phyloP scores from a whole-genome alignment of 2,888 invertebrate genomes.

The Hypsopygia costalis region DNA sequence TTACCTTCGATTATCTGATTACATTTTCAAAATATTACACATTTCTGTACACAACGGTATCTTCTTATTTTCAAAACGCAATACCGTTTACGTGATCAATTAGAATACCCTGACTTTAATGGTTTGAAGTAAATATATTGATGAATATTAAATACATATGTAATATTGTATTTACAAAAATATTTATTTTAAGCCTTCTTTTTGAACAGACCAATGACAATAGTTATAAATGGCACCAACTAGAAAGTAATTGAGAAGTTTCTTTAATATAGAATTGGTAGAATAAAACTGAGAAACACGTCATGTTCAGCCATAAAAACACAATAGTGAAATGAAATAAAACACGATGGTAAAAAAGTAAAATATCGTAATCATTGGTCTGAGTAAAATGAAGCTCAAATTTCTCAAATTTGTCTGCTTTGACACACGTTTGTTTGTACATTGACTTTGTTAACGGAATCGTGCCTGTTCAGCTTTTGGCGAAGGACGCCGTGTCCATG shows the following conservation, averaged over 20 bases:
- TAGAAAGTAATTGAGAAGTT: no score
- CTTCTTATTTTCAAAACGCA: constrained; percentile 17
- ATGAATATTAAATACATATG: constrained; percentile 36
- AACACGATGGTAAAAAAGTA: no score
- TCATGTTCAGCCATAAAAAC: no score
- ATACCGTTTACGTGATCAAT: constrained; percentile 27
- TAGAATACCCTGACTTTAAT: constrained; percentile 43
- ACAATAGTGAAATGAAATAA: no score
- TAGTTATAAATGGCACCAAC: no score
- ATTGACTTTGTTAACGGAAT: constrained; percentile 32
- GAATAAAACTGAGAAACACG: no score
- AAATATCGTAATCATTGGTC: constrained; percentile 7
- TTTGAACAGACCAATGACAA: constrained; percentile 1
- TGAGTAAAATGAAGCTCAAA: constrained; percentile 12
- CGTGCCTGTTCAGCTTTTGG: not conserved
- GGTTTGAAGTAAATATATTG: constrained; percentile 41
- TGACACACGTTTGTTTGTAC: constrained; percentile 64
- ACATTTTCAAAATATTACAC: not conserved
- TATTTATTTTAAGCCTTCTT: constrained; percentile 27
- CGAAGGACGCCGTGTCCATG: not conserved
- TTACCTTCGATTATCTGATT: not conserved
- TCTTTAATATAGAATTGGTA: no score
- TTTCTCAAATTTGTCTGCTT: constrained; percentile 25
- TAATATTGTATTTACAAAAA: constrained; percentile 67
- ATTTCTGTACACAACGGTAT: not conserved